These are phyloP conservation scores for Gasterosteus aculeatus DNA, from an alignment of 2,113 vertebrate genomes.

Conservation along the genomic window DNA sequence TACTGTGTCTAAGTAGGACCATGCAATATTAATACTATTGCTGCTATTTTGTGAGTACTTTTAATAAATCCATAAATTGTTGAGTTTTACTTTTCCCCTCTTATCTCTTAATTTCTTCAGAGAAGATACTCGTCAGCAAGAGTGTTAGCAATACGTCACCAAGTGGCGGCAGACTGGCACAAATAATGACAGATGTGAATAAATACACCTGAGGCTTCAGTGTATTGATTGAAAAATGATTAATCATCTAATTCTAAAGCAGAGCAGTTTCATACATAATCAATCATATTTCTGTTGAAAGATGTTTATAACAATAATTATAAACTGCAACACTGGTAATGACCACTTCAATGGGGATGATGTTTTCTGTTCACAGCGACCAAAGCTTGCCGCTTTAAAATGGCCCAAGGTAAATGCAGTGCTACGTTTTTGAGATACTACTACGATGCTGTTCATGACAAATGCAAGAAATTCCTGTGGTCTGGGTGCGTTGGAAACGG, in stretches of 20 bases:
- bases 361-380: conserved; percentile 52
- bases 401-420: conserved; percentile 37
- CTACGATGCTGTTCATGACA: conserved; percentile 68
- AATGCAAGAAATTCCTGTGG: conserved; percentile 72
- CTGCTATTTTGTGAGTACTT: background rate
- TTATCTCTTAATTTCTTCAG: too few species aligned
- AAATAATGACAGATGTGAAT: background rate
- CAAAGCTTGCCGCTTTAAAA: conserved; percentile 51
- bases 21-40: background rate
- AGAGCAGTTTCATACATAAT: too few species aligned
- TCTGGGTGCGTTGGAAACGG: conserved; percentile 73
- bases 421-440: conserved; percentile 48
- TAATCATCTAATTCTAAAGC: background rate
- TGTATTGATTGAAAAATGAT: background rate
- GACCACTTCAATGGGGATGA: background rate
- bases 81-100: too few species aligned
- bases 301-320: background rate
- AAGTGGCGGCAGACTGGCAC: conserved; percentile 51
- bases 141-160: conserved; percentile 49
- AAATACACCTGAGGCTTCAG: too few species aligned
- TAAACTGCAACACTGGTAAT: background rate
- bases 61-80: too few species aligned
- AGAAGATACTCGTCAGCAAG: background rate
- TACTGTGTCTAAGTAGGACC: background rate
- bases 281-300: background rate